Conservation (phyloP, 1,140 invertebrate genomes). For the Maniola jurtina region DNA sequence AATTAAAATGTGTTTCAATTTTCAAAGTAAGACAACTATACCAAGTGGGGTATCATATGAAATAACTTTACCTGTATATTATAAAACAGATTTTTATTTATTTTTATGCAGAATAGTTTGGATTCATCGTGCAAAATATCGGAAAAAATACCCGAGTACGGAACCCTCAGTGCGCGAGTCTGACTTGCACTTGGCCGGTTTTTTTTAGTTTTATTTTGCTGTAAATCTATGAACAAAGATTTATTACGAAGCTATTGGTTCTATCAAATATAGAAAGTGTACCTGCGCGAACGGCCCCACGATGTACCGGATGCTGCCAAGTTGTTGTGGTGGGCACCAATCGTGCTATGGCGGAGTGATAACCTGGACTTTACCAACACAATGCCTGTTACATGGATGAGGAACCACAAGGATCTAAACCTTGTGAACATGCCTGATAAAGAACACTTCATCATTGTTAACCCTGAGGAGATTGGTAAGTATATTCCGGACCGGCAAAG, state of each 20-base stretch:
- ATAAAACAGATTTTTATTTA: too few species aligned
- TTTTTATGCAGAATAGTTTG: too few species aligned
- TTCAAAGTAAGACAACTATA: too few species aligned
- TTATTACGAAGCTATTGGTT: constrained; percentile 4
- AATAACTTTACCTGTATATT: too few species aligned
- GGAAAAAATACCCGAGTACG: too few species aligned
- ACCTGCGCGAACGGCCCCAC: constrained; percentile 83
- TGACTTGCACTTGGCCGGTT: too few species aligned
- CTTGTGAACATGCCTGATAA: constrained; percentile 77
- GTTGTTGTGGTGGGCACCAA: constrained; percentile 85
- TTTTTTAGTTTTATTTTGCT: constrained; percentile 15
- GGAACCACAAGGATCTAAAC: constrained; percentile 67
- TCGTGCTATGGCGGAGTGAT: constrained; percentile 80
- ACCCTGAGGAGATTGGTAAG: constrained; percentile 89
- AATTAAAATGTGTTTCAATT: too few species aligned
- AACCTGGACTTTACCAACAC: constrained; percentile 80
- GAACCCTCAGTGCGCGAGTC: too few species aligned
- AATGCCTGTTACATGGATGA: constrained; percentile 81
- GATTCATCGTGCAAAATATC: too few species aligned
- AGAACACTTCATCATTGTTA: constrained; percentile 85
- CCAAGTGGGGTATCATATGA: too few species aligned
- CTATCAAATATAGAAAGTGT: constrained; percentile 79
- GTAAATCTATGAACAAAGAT: too few species aligned
- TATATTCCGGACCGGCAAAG: constrained; percentile 1
- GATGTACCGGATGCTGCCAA: constrained; percentile 82